Percentiles rank a stretch among this genome's conserved stretches.
phyloP scores from a whole-genome alignment of 2,113 vertebrate species.

The Misgurnus anguillicaudatus region DNA sequence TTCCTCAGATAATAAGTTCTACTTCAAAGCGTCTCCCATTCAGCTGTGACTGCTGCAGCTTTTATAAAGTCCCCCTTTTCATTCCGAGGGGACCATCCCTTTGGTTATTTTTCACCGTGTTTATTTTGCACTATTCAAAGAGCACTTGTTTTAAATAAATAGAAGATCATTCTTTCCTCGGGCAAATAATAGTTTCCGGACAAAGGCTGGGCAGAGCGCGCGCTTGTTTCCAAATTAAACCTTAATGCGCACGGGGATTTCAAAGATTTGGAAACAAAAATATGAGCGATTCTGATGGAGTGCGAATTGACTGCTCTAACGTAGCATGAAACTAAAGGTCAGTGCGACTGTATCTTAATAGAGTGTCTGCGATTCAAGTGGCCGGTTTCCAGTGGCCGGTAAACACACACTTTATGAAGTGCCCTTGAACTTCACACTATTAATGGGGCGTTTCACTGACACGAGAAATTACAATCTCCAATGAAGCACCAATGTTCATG shows the following conservation, averaged over 20 bases:
- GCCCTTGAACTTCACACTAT: slow-evolving; percentile 76
- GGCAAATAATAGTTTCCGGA: slow-evolving; percentile 78
- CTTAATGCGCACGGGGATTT: slow-evolving; percentile 25
- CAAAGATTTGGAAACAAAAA: slow-evolving; percentile 55
- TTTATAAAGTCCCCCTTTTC: slow-evolving; percentile 93
- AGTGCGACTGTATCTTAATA: slow-evolving; percentile 82
- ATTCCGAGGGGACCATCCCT: slow-evolving; percentile 86
- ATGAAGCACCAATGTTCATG: background rate
- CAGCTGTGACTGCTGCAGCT: slow-evolving; percentile 90
- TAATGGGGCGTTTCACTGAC: slow-evolving; percentile 52
- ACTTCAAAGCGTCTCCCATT: slow-evolving; percentile 98
- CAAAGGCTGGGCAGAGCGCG: slow-evolving; percentile 58
- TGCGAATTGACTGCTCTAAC: slow-evolving; percentile 78
- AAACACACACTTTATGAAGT: slow-evolving; percentile 74
- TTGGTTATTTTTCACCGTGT: slow-evolving; percentile 97
- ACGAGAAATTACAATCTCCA: slow-evolving; percentile 7
- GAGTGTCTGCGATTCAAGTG: slow-evolving; percentile 76
- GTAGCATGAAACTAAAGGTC: slow-evolving; percentile 81
- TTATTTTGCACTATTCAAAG: slow-evolving; percentile 95
- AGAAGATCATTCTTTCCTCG: slow-evolving; percentile 79
- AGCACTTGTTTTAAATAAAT: slow-evolving; percentile 95
- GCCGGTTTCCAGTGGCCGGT: slow-evolving; percentile 68
- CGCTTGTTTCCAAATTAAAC: slow-evolving; percentile 58
- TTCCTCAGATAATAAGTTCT: slow-evolving; percentile 98
- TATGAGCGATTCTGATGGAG: slow-evolving; percentile 70